Evolutionary conservation across 2,113 vertebrate species (phyloP), one percentile per base, ranked within the genome.

Genomic region (Equus quagga): DNA sequence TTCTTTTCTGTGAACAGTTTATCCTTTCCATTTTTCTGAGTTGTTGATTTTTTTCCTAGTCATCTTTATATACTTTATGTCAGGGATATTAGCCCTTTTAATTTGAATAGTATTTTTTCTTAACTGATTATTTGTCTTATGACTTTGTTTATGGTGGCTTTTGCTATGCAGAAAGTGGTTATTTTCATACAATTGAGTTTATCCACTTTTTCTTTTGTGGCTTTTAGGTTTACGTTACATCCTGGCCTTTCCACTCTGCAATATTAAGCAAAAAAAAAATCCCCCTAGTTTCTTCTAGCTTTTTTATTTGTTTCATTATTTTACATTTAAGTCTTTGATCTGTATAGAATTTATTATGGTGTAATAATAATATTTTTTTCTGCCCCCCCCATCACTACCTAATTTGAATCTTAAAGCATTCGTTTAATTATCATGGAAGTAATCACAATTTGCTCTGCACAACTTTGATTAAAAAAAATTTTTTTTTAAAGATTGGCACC

Each of bases 381-480:
- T 73, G 7, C 26, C 23, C 69, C 62, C n/a, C 36, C 28, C 9
- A 8, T 86, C 51, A 51, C 10, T 80, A 44, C 72, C 3, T 78
- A 79, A 88, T 65, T 67, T 79, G 44, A 93, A 78, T 93, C 11
- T 96, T 96, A 87, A 86, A 93, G 13, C 13, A 19, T 46, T 86
- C 49, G 72, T 93, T 91, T 79, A 84, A 75, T 95, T 92, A 76
- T 76, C 41, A 26, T 51, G 60, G 46, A 67, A 93, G 91, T 93
- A 19, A 90, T 56, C 73, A 46, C 13, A 33, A 26, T 91, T 91
- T 75, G 6, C 6, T 84, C n/a, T 75, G 49, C 1, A 86, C 69
- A 92, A 58, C 3, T 96, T 82, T 70, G 76, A 75, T 75, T 94
- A 80, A 49, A 94, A 46, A 36, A 60, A 78, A 83, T 24, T n/a